Evolutionary conservation across 2,113 vertebrate genomes (phyloP).

Genomic region (Entelurus aequoreus): DNA sequence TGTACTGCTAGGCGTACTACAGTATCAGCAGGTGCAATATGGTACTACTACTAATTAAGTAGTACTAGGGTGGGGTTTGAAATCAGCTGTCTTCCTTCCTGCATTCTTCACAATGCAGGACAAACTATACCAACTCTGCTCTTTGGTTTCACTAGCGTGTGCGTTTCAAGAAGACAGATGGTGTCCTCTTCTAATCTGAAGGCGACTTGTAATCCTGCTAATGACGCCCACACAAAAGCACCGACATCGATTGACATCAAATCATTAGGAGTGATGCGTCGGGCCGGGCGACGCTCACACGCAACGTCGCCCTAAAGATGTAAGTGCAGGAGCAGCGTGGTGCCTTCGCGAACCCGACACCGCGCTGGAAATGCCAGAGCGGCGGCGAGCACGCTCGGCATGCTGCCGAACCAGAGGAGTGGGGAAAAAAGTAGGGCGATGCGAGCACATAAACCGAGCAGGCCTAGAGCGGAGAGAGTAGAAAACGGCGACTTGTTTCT

Average conservation of each 20-base stretch:
- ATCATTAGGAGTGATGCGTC: neutral
- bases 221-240: constrained; percentile 20
- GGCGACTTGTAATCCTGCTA: constrained; percentile 42
- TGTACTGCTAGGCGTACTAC: too few species aligned
- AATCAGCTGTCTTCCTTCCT: neutral
- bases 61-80: too few species aligned
- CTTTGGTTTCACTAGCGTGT: neutral
- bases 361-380: constrained; percentile 36
- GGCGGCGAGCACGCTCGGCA: constrained; percentile 34
- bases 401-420: constrained; percentile 40
- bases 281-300: too few species aligned
- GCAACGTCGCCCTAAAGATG: too few species aligned
- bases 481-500: neutral
- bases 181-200: constrained; percentile 40
- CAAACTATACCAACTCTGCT: too few species aligned
- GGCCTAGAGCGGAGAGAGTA: neutral
- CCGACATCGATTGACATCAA: too few species aligned
- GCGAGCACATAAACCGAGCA: constrained; percentile 1
- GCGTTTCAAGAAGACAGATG: constrained; percentile 34
- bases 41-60: too few species aligned
- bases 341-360: constrained; percentile 45
- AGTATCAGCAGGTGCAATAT: too few species aligned
- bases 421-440: constrained; percentile 22
- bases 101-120: neutral
- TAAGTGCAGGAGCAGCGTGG: constrained; percentile 9